phyloP scores from a whole-genome alignment of 2,113 vertebrate genomes.

The Sylvietta virens region DNA sequence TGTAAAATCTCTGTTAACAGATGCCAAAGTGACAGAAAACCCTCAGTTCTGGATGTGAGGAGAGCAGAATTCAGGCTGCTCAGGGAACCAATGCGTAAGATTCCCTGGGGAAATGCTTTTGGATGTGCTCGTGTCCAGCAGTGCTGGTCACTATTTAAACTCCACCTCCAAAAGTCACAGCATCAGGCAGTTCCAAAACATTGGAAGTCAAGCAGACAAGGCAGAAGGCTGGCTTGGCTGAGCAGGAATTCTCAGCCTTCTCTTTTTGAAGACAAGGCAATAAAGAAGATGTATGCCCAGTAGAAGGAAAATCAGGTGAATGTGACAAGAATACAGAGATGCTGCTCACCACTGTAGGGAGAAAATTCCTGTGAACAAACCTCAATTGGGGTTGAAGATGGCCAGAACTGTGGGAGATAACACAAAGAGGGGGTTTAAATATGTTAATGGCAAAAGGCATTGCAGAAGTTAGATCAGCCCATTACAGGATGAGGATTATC shows the following conservation, averaged over 20 bases:
- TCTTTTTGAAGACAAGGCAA: background rate
- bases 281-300: background rate
- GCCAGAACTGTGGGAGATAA: background rate
- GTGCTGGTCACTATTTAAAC: background rate
- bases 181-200: background rate
- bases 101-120: background rate
- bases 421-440: background rate
- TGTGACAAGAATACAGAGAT: background rate
- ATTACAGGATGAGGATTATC: background rate
- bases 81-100: background rate
- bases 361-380: background rate
- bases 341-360: background rate
- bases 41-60: background rate
- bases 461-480: background rate
- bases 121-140: background rate
- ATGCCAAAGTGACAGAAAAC: background rate
- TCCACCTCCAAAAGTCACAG: background rate
- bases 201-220: background rate
- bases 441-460: background rate
- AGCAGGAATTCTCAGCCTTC: background rate
- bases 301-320: background rate
- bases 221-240: background rate
- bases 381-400: background rate
- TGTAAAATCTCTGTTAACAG: background rate
- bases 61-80: background rate